Percentiles rank a stretch among this genome's conserved stretches.
These are phyloP conservation scores for Thamnophis elegans DNA, from an alignment of 2,797 vertebrate genomes.

Conservation along the genomic window DNA sequence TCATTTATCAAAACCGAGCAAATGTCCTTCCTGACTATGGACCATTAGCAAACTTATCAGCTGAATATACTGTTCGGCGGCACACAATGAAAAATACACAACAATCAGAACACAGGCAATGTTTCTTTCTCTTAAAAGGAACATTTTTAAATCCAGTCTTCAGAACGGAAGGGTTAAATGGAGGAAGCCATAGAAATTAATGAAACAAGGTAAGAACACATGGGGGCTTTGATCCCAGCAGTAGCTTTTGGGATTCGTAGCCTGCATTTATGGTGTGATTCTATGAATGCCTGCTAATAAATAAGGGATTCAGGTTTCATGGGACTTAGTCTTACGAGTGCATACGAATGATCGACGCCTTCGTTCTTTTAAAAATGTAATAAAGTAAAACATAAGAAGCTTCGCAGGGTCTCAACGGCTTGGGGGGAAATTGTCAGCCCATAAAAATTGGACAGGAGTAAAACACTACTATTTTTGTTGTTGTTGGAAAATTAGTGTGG, in stretches of 20 bases:
- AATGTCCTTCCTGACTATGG: not conserved
- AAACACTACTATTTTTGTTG: not conserved
- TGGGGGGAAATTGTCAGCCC: too few species aligned
- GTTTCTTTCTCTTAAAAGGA: conserved; percentile 10
- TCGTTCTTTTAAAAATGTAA: not conserved
- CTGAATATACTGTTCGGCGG: conserved; percentile 36
- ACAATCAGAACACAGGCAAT: conserved; percentile 23
- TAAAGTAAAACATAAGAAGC: not conserved
- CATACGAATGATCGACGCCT: not conserved
- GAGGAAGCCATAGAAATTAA: conserved; percentile 20
- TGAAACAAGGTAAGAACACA: conserved; percentile 21
- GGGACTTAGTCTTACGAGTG: too few species aligned
- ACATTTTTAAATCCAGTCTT: conserved; percentile 31
- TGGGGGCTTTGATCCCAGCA: conserved; percentile 14
- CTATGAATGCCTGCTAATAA: not conserved
- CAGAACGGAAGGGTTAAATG: conserved; percentile 43
- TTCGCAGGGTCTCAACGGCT: not conserved
- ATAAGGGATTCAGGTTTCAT: not conserved
- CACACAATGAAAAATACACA: conserved; percentile 46
- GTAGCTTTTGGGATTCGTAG: not conserved
- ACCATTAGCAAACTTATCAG: conserved; percentile 8
- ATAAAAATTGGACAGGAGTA: not conserved
- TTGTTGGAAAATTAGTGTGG: not conserved
- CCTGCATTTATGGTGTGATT: not conserved
- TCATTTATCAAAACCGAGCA: not conserved